These are phyloP conservation scores for Montipora sp. DNA, from an alignment of 64 coral and sea anemone species.

Conservation along the genomic window DNA sequence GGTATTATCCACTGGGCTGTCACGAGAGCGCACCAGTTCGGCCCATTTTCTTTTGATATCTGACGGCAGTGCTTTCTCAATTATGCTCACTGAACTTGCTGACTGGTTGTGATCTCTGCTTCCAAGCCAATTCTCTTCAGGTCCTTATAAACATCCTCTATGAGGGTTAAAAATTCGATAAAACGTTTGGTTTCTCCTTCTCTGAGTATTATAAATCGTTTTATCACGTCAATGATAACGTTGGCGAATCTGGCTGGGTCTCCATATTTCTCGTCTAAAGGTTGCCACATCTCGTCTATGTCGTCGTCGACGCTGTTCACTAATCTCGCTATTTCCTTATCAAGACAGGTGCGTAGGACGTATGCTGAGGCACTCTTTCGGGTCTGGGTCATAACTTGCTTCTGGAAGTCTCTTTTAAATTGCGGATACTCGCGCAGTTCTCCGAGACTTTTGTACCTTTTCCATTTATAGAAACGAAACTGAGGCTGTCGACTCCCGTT, in stretches of 20 bases:
- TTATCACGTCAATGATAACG: conserved; percentile 16
- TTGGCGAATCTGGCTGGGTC: background rate
- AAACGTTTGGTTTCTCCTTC: too few species aligned
- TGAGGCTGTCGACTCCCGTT: conserved; percentile 8
- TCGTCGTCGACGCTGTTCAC: conserved; percentile 55
- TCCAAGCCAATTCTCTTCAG: too few species aligned
- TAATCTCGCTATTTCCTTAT: conserved; percentile 7
- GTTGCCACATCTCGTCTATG: conserved; percentile 48
- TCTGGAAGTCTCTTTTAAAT: conserved; percentile 68
- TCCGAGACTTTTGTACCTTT: conserved; percentile 54
- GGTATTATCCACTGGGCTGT: too few species aligned
- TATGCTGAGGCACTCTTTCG: conserved; percentile 26
- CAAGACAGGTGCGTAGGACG: conserved; percentile 51
- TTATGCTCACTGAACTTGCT: conserved; percentile 46
- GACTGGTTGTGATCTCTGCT: background rate
- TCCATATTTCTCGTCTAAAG: background rate
- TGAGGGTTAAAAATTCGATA: too few species aligned
- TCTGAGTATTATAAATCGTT: too few species aligned
- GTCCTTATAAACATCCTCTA: background rate
- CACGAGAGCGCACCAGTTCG: too few species aligned
- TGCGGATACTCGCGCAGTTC: conserved; percentile 54
- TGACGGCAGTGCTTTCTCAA: background rate
- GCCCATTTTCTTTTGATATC: too few species aligned
- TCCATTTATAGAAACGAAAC: conserved; percentile 41
- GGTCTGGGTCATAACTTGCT: conserved; percentile 61